Evolutionary conservation across 2,888 invertebrate species (phyloP).

Genomic region (Clistopyga incitator): DNA sequence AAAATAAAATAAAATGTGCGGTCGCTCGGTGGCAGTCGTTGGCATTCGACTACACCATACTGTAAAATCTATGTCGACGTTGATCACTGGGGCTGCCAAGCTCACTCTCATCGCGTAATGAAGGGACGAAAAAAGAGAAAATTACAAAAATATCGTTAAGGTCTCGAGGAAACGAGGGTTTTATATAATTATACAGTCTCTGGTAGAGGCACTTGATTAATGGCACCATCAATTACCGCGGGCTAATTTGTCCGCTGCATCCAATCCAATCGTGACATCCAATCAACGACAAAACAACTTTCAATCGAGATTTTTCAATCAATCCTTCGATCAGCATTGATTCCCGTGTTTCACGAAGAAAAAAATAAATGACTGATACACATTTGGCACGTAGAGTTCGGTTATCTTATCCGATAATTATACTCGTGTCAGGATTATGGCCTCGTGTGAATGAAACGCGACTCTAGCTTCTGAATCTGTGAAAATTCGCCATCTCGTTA

Average conservation of each 20-base stretch:
- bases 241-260: conserved; percentile 26
- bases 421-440: conserved; percentile 34
- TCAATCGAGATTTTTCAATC: conserved; percentile 17
- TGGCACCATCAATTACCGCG: conserved; percentile 55
- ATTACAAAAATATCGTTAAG: conserved; percentile 60
- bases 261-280: conserved; percentile 32
- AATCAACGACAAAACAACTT: conserved; percentile 14
- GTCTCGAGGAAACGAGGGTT: conserved; percentile 30
- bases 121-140: background rate
- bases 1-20: conserved; percentile 29
- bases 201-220: conserved; percentile 64
- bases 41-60: conserved; percentile 21
- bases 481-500: conserved; percentile 68
- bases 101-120: conserved; percentile 10
- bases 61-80: conserved; percentile 12
- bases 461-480: conserved; percentile 75
- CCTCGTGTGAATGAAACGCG: background rate
- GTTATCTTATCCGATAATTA: conserved; percentile 36
- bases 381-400: conserved; percentile 53
- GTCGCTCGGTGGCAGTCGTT: conserved; percentile 20
- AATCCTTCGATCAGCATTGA: background rate
- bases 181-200: conserved; percentile 62
- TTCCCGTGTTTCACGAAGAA: conserved; percentile 9
- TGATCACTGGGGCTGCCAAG: conserved; percentile 44
- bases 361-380: conserved; percentile 42